Evolutionary conservation across 2,888 invertebrate species (phyloP).

Genomic region (Diaprepes abbreviatus): DNA sequence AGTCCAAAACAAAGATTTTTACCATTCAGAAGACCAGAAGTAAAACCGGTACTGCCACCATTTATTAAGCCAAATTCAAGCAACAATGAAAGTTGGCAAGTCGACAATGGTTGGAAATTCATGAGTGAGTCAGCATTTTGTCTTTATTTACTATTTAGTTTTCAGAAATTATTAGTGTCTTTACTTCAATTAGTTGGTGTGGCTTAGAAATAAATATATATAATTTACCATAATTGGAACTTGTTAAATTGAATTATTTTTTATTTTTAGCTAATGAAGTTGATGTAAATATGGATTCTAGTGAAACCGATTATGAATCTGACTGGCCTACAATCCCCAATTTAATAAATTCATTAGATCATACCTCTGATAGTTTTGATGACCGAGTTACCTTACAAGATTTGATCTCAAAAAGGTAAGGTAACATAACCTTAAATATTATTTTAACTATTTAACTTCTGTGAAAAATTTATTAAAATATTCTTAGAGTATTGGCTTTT

Average conservation of each 20-base stretch:
- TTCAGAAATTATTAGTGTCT: no score
- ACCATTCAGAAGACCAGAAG: slow-evolving; percentile 70
- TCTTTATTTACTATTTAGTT: background rate
- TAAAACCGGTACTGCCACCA: slow-evolving; percentile 82
- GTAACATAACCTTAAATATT: background rate
- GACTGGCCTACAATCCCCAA: slow-evolving; percentile 67
- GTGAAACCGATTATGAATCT: slow-evolving; percentile 72
- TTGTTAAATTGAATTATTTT: no score
- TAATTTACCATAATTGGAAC: no score
- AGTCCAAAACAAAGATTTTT: slow-evolving; percentile 65
- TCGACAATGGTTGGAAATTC: slow-evolving; percentile 93
- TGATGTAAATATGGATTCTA: slow-evolving; percentile 67
- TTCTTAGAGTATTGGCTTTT: no score
- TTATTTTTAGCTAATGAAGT: slow-evolving; percentile 70
- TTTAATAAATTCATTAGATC: slow-evolving; percentile 66
- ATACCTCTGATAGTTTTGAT: slow-evolving; percentile 69
- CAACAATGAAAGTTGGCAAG: slow-evolving; percentile 80
- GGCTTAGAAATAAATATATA: no score
- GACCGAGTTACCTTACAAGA: slow-evolving; percentile 81
- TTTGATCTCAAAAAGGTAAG: slow-evolving; percentile 80
- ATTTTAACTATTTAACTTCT: no score
- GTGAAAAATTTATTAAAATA: no score
- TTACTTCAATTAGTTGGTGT: no score
- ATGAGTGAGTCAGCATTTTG: slow-evolving; percentile 74
- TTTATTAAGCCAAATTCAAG: slow-evolving; percentile 70